Conservation (phyloP, 2,888 invertebrate species). For the Kryphioiulus occultus region DNA sequence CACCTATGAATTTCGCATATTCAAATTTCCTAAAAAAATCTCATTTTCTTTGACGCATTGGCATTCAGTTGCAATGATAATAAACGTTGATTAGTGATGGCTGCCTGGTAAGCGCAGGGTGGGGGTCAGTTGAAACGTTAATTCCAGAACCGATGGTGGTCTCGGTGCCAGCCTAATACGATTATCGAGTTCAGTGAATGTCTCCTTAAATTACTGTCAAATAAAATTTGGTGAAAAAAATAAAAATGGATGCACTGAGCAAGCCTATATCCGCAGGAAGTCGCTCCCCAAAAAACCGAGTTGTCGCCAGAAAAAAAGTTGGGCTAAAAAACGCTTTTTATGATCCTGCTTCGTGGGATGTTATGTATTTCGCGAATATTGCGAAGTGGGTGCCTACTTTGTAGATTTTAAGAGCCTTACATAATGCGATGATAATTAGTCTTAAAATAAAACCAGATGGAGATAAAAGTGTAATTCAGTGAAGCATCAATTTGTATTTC, state of each 20-base stretch:
- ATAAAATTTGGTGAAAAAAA: conserved; percentile 31
- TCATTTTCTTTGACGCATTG: not conserved
- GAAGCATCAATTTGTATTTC: conserved; percentile 40
- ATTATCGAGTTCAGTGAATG: conserved; percentile 39
- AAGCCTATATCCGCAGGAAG: conserved; percentile 37
- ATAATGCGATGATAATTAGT: conserved; percentile 40
- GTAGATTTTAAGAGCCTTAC: conserved; percentile 26
- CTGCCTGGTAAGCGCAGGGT: conserved; percentile 1
- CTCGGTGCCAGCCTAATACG: conserved; percentile 28
- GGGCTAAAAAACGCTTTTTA: not conserved
- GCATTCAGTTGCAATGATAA: conserved; percentile 10
- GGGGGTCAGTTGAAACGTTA: conserved; percentile 39
- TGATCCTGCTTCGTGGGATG: not conserved
- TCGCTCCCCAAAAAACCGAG: conserved; percentile 29
- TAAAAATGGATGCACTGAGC: conserved; percentile 9
- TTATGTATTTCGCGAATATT: conserved; percentile 11
- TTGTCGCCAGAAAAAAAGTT: conserved; percentile 7
- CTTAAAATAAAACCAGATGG: conserved; percentile 40
- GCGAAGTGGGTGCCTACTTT: conserved; percentile 1
- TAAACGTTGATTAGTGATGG: conserved; percentile 21
- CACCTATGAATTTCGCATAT: not conserved
- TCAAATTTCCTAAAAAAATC: not conserved
- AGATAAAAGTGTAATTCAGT: conserved; percentile 39
- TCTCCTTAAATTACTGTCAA: conserved; percentile 40
- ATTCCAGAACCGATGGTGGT: conserved; percentile 10